Evolutionary conservation across 2,113 vertebrate genomes (phyloP).

Genomic region (Holacanthus passer): DNA sequence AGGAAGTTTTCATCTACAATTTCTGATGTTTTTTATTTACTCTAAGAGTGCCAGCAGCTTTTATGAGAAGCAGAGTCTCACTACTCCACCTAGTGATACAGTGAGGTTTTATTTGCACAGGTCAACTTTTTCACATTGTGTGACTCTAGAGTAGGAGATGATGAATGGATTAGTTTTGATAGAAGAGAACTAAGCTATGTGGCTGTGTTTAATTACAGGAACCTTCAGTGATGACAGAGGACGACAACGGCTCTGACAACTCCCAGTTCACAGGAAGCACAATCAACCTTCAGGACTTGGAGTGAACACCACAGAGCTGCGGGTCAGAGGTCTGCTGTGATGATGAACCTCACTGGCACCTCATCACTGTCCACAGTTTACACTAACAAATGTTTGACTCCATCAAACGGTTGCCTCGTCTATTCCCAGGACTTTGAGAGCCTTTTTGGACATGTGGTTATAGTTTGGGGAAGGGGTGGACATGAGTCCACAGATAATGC

Average conservation of each 20-base stretch:
- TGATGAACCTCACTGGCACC: not conserved
- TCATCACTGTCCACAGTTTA: conserved; percentile 25
- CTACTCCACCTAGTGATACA: not conserved
- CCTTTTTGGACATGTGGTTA: conserved; percentile 35
- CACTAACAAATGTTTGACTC: conserved; percentile 18
- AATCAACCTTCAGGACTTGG: conserved; percentile 94
- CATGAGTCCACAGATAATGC: conserved; percentile 50
- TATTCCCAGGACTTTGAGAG: conserved; percentile 13
- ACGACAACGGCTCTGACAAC: conserved; percentile 88
- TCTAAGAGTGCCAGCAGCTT: not conserved
- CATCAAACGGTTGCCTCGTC: conserved; percentile 5
- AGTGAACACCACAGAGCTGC: conserved; percentile 78
- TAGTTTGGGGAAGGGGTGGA: not conserved
- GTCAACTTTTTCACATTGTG: not conserved
- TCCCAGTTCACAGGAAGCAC: conserved; percentile 94
- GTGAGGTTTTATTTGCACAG: not conserved
- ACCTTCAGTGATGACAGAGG: conserved; percentile 88
- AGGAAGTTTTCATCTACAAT: not conserved
- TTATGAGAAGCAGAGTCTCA: not conserved
- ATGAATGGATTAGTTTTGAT: not conserved
- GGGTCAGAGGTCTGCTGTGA: not conserved
- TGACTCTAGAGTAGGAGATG: too few species aligned
- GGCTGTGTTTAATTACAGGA: conserved; percentile 82
- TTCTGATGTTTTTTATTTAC: not conserved
- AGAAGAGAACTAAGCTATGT: not conserved